Evolutionary conservation across 2,888 invertebrate genomes (phyloP), one percentile per base, ranked within the genome.

Genomic region (Hofmannophila pseudospretella): DNA sequence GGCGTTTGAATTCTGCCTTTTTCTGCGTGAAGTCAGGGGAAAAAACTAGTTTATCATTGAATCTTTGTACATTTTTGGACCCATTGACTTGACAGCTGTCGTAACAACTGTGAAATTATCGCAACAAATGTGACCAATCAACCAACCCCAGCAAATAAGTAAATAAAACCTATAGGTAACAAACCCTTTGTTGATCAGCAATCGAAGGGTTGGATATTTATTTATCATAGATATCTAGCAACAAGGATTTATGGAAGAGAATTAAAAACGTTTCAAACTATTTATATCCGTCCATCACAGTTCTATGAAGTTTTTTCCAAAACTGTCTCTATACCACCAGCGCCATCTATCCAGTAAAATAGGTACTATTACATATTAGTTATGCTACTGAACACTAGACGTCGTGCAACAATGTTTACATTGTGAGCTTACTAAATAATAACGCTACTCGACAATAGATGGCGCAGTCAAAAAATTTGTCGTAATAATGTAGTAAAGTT

Each of bases 21-120:
- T 3, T 16, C 3, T 16, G 16, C 5, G 3, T 4, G 5, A 16
- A 16, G 3, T 5, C 5, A 16, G 3, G 3, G 3, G 5, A 16
- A 16, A 16, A 16, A 49, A 52, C 51, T 53, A 45, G 47, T 43
- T 44, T n/a, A n/a, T n/a, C n/a, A n/a, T n/a, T n/a, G n/a, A n/a
- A n/a, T n/a, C n/a, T n/a, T n/a, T n/a, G n/a, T n/a, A n/a, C n/a
- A n/a, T n/a, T n/a, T n/a, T n/a, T n/a, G n/a, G n/a, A 44, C 48
- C 47, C 52, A 49, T 45, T 42, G 42, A 32, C 9, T 9, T 39
- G 50, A 52, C 63, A 64, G 58, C 60, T 62, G 63, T 59, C 51
- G 53, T 45, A 49, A 53, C 60, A 55, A 59, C 54, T 60, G 59
- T 49, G 53, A 50, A 54, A 23, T 23, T 54, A 58, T 57, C 48